Base-by-base conservation (phyloP, 1,140 invertebrate species). In the Heliconius melpomene region DNA sequence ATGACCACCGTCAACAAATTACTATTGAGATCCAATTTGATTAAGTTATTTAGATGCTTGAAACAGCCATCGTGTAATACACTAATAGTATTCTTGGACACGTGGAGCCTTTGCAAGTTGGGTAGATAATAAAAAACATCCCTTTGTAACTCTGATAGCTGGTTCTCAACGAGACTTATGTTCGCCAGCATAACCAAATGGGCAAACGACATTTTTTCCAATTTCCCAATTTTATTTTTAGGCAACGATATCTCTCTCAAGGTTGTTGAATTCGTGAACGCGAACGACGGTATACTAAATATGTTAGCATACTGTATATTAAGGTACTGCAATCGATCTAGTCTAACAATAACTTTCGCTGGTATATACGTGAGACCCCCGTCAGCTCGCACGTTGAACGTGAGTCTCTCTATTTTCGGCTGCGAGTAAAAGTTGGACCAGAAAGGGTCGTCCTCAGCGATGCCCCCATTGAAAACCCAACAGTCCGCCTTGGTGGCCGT, bases 371-470 rank as follows among this genome's bases (percentile, higher is more conserved):
- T 95, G 20, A 97, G 90, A 1, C 95, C 95, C 7, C 96, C 96
- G 75, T 96, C 95, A 2, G 95, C 95, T 81, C 96, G 95, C 0
- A 97, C 95, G 82, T 96, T 96, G 79, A 98, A 96, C 32, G 95
- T 96, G n/a, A 98, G 91, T 79, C 96, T 96, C 84, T 96, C 94
- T 66, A 97, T 89, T 73, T 96, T 95, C 6, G 95, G 95, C 90
- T 97, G 97, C 1, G 96, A 96, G 74, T 95, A 95, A 90, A 98
- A 97, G 79, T 96, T 95, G 18, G 94, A 95, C 97, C 97, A 98
- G 36, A 96, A 95, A 0, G 95, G 95, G 85, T 97, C 96, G 75
- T 96, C 96, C 77, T 94, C 94, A 0, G 95, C 94, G 66, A 97
- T 94, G 3, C 95, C 95, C 40, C 95, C 95, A 66, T 96, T 96